A percentile compares a stretch with the other conserved stretches of the same genome.
These are phyloP conservation scores for Heteractis magnifica DNA, from an alignment of 92 coral and sea anemone species.

Conservation along the genomic window DNA sequence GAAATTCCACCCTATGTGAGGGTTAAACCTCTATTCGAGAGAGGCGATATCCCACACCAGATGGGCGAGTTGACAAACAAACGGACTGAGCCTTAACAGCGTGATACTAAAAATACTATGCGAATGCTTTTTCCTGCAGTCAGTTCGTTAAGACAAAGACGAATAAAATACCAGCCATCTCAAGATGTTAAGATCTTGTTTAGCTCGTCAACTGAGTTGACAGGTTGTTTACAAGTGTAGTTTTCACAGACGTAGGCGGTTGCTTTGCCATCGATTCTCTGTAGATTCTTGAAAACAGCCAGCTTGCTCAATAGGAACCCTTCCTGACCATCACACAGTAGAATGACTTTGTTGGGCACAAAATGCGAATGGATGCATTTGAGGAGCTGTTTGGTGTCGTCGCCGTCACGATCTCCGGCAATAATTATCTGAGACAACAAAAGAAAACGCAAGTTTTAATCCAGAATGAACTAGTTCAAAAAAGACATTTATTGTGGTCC, in stretches of 20 bases:
- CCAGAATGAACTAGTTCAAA: no score
- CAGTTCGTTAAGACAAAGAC: not conserved
- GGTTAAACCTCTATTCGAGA: no score
- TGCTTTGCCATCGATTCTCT: constrained; percentile 73
- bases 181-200: constrained; percentile 42
- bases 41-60: no score
- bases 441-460: not conserved
- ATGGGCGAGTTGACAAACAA: no score
- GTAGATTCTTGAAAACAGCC: constrained; percentile 71
- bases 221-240: constrained; percentile 82
- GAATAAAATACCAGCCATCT: not conserved
- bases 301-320: constrained; percentile 80
- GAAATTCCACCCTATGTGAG: no score
- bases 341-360: constrained; percentile 87
- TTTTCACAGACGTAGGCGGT: constrained; percentile 94
- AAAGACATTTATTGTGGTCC: no score
- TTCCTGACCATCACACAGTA: constrained; percentile 76
- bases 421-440: constrained; percentile 70
- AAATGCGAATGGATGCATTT: constrained; percentile 71
- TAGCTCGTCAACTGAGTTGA: constrained; percentile 74
- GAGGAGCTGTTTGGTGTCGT: constrained; percentile 80
- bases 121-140: no score
- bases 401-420: constrained; percentile 81
- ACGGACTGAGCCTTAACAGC: no score
- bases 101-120: no score